These are phyloP conservation scores for Ctenopoma kingsleyae DNA, from an alignment of 2,797 vertebrate genomes.

Conservation along the genomic window DNA sequence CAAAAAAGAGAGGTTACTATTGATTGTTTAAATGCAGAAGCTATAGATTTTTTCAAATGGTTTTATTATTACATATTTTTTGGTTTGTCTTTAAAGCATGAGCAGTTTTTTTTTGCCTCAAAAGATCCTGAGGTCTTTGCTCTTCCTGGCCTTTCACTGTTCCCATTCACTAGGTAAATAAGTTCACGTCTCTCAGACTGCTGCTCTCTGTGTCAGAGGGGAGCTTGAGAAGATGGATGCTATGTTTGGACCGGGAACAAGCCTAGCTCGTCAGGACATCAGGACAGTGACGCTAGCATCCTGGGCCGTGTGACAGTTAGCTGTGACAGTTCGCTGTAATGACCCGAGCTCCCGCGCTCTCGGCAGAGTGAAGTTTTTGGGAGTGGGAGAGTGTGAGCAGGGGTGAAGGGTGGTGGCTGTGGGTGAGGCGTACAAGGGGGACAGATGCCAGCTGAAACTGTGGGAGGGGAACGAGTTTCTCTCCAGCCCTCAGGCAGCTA, in stretches of 20 bases:
- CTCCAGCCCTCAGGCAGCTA: conserved; percentile 76
- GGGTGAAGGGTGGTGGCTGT: conserved; percentile 58
- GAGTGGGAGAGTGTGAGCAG: conserved; percentile 26
- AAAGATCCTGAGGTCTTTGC: conserved; percentile 10
- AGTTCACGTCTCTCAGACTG: conserved; percentile 50
- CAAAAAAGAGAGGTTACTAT: neutral
- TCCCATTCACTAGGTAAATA: conserved; percentile 51
- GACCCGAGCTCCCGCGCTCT: conserved; percentile 79
- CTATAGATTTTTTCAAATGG: neutral
- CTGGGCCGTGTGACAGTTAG: conserved; percentile 74
- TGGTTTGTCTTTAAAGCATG: neutral
- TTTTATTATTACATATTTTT: neutral
- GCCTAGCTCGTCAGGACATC: conserved; percentile 64
- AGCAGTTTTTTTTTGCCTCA: neutral
- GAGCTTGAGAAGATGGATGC: conserved; percentile 66
- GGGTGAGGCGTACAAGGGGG: conserved; percentile 68
- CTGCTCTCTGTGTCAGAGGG: conserved; percentile 52
- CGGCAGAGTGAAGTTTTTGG: conserved; percentile 70
- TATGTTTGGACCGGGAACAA: conserved; percentile 76
- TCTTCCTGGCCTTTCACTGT: conserved; percentile 12
- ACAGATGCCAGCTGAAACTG: conserved; percentile 81
- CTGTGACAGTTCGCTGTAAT: conserved; percentile 83
- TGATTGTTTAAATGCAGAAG: neutral
- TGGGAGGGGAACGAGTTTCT: conserved; percentile 80
- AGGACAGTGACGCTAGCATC: conserved; percentile 67